These are phyloP conservation scores for Cecropterus lyciades DNA, from an alignment of 1,140 invertebrate species.

Conservation along the genomic window DNA sequence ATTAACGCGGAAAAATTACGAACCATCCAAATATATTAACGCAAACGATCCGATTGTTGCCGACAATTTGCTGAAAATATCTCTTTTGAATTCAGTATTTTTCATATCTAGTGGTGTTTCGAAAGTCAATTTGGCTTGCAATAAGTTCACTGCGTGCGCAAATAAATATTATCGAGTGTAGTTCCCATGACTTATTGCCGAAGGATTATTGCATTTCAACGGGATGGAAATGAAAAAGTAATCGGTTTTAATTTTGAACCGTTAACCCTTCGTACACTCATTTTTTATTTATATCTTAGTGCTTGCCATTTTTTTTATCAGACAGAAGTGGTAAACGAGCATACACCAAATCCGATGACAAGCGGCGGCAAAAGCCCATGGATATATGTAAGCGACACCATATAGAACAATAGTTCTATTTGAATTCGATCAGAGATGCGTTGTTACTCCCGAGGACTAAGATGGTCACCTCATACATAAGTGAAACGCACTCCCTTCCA, in stretches of 20 bases:
- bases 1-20: slow-evolving; percentile 14
- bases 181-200: slow-evolving; percentile 17
- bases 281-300: too few species aligned
- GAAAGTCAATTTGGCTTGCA: slow-evolving; percentile 23
- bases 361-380: too few species aligned
- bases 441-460: too few species aligned
- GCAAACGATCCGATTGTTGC: slow-evolving; percentile 12
- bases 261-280: background rate
- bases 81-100: slow-evolving; percentile 6
- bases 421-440: too few species aligned
- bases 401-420: too few species aligned
- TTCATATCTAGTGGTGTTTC: slow-evolving; percentile 16
- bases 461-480: too few species aligned
- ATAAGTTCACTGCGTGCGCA: slow-evolving; percentile 24
- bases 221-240: background rate
- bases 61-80: slow-evolving; percentile 13
- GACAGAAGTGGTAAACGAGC: too few species aligned
- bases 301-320: too few species aligned
- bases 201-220: slow-evolving; percentile 24
- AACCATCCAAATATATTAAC: slow-evolving; percentile 7
- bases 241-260: background rate
- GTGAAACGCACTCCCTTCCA: too few species aligned
- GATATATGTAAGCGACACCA: too few species aligned
- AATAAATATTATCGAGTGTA: slow-evolving; percentile 27
- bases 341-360: too few species aligned